These are phyloP conservation scores for Microhierax caerulescens DNA, from an alignment of 2,797 vertebrate genomes.

Conservation along the genomic window DNA sequence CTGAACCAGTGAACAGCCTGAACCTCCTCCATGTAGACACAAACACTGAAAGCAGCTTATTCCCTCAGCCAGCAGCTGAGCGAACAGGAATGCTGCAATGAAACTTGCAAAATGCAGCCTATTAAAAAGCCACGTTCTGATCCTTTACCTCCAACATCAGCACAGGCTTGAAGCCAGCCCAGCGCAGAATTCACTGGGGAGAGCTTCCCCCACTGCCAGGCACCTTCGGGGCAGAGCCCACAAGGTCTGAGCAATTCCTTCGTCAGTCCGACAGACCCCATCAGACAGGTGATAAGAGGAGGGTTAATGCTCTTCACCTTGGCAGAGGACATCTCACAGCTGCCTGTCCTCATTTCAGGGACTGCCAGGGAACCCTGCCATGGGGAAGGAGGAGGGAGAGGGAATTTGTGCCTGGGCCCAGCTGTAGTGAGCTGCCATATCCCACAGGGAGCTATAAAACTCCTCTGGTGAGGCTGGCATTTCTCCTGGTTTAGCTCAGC, in stretches of 20 bases:
- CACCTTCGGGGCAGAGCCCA: neutral
- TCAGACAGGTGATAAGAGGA: neutral
- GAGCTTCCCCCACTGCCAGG: neutral
- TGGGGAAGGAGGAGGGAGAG: neutral
- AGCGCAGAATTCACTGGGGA: neutral
- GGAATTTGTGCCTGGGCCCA: conserved; percentile 1
- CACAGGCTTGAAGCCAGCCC: neutral
- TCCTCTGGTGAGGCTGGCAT: conserved; percentile 6
- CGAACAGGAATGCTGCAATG: neutral
- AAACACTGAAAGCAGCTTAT: neutral
- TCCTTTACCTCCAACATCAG: neutral
- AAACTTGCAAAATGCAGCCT: neutral
- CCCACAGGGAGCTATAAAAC: conserved; percentile 1
- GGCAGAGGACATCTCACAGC: conserved; percentile 15
- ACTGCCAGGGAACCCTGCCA: conserved; percentile 15
- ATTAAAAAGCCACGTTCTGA: neutral
- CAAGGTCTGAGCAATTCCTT: neutral
- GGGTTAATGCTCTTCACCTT: neutral
- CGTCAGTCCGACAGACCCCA: neutral
- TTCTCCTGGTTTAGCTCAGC: neutral
- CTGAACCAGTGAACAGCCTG: neutral
- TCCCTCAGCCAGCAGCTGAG: neutral
- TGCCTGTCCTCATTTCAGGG: conserved; percentile 19
- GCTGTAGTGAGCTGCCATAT: neutral
- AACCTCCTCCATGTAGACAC: neutral